Evolutionary conservation across 2,797 vertebrate species (phyloP).

Genomic region (Parambassis ranga): DNA sequence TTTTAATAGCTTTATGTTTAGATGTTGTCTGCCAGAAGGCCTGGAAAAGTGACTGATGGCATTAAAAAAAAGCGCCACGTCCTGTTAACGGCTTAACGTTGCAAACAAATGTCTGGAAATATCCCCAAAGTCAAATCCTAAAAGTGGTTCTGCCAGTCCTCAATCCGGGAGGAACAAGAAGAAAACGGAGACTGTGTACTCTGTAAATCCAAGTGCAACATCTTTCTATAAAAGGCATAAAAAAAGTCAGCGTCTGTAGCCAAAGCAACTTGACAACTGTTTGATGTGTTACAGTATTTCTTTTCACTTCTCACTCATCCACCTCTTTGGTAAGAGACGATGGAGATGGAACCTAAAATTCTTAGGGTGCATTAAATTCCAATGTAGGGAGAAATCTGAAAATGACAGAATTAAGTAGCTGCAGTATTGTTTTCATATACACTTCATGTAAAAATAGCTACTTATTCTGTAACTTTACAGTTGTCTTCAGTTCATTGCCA

Average conservation of each 20-base stretch:
- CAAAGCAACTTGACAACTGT: no score
- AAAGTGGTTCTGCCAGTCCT: constrained; percentile 28
- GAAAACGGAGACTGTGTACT: not conserved
- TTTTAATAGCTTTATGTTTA: constrained; percentile 57
- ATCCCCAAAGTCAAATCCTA: constrained; percentile 53
- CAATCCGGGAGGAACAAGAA: constrained; percentile 25
- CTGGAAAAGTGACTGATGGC: constrained; percentile 23
- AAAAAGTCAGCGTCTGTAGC: no score
- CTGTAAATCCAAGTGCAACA: not conserved
- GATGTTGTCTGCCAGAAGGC: constrained; percentile 4
- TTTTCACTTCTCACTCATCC: no score
- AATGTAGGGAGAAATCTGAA: no score
- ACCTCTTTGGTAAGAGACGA: no score
- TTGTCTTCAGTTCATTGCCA: not conserved
- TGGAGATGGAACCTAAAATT: no score
- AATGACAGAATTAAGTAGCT: no score
- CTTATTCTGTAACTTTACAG: not conserved
- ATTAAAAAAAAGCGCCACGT: not conserved
- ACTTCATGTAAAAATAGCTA: no score
- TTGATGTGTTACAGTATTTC: no score
- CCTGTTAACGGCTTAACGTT: constrained; percentile 37
- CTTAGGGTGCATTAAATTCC: no score
- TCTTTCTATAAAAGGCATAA: not conserved
- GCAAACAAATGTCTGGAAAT: constrained; percentile 50
- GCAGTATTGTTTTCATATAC: no score